Evolutionary conservation across 1,140 invertebrate species (phyloP), one percentile per base, ranked within the genome.

Genomic region (Pseudomyrmex gracilis): DNA sequence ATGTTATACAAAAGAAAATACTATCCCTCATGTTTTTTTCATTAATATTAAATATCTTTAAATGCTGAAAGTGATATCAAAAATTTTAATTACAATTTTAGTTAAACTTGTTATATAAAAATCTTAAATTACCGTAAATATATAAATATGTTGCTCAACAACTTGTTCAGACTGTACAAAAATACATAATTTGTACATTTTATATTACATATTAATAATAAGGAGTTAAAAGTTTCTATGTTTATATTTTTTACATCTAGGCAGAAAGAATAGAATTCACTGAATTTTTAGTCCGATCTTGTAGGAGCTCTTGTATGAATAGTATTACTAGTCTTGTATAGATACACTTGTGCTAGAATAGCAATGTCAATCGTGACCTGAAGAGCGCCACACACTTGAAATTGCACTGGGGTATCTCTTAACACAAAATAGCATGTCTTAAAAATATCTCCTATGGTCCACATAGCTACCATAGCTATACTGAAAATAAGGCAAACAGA

Each of bases 381-480:
- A 73, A 99, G 95, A 86, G 96, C 95, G 77, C 98, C 99, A 95
- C 99, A 99, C 57, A 99, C 95, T 96, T 97, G 98, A 95, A 99
- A 99, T 93, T 99, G 99, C 47, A 97, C 94, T 0, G 99, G 99
- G 12, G 98, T 97, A 85, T 97, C 95, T 87, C 98, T 96, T 73
- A 98, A 92, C 80, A 99, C 95, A 94, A 99, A 99, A 93, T 99
- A 99, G 70, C 96, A 96, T 84, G 99, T 99, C 95, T 99, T 99
- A 93, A 99, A 99, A 58, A 99, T 94, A 95, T 99, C 99, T 87
- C 97, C 97, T 86, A 96, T 95, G 10, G 98, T 98, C 99, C 99
- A 99, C 97, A 99, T 98, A 20, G 97, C 94, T 53, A 99, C 99
- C 99, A 99, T 99, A 84, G 96, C 95, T 83, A 97, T 94, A 93